Evolutionary conservation across 2,797 vertebrate species (phyloP).

Genomic region (Triplophysa bombifrons): DNA sequence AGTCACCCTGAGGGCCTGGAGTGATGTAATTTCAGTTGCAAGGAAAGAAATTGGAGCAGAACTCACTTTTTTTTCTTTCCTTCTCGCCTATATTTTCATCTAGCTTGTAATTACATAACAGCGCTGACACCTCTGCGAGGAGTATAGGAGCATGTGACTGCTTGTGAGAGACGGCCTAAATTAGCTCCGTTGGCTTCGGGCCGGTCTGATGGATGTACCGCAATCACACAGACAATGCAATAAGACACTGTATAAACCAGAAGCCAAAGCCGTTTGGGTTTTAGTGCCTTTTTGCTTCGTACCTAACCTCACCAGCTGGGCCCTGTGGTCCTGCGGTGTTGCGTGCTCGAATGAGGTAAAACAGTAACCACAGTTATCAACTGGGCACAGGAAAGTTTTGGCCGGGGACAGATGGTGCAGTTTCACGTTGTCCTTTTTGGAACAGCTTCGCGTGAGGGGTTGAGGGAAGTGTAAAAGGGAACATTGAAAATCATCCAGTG

Average conservation of each 20-base stretch:
- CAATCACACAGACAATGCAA: slow-evolving; percentile 16
- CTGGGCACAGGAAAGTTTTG: background rate
- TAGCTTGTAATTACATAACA: slow-evolving; percentile 57
- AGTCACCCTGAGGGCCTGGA: slow-evolving; percentile 31
- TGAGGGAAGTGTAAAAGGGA: background rate
- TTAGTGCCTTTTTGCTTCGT: background rate
- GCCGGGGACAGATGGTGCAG: background rate
- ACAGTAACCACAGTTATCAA: slow-evolving; percentile 22
- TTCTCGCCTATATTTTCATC: slow-evolving; percentile 14
- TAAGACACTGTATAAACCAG: slow-evolving; percentile 27
- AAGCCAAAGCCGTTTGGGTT: slow-evolving; percentile 4
- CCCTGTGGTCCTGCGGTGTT: background rate
- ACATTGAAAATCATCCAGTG: slow-evolving; percentile 3
- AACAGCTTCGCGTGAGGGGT: background rate
- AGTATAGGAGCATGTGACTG: slow-evolving; percentile 45
- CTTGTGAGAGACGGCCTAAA: slow-evolving; percentile 35
- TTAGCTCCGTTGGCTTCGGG: slow-evolving; percentile 19
- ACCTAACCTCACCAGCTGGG: background rate
- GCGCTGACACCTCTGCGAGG: slow-evolving; percentile 40
- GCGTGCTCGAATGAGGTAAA: slow-evolving; percentile 12
- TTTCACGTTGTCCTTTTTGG: background rate
- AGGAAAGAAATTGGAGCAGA: slow-evolving; percentile 22
- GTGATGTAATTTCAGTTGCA: slow-evolving; percentile 30
- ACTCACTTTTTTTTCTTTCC: slow-evolving; percentile 40
- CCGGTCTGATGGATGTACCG: slow-evolving; percentile 21